These are phyloP conservation scores for Perca schrenkii DNA, from an alignment of 2,113 vertebrate species.

Conservation along the genomic window DNA sequence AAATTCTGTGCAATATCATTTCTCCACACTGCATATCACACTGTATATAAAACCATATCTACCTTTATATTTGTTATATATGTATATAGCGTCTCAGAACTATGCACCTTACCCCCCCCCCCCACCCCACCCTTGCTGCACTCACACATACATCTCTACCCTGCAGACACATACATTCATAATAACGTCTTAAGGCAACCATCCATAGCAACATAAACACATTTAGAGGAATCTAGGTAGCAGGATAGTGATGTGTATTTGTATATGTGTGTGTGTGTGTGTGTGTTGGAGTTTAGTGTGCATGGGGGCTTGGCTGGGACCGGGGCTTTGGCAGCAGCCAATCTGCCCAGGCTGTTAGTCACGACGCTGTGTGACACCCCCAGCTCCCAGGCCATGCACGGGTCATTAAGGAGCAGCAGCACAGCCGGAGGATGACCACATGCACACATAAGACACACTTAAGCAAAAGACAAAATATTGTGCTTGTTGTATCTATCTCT, in stretches of 20 bases:
- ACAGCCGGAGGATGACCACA: conserved; percentile 62
- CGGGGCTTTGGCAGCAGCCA: conserved; percentile 57
- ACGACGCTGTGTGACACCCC: conserved; percentile 69
- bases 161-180: conserved; percentile 69
- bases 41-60: too few relatives aligned
- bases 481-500: conserved; percentile 25
- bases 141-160: conserved; percentile 34
- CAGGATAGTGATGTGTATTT: conserved; percentile 44
- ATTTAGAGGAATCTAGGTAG: conserved; percentile 67
- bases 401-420: conserved; percentile 78
- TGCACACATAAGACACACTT: conserved; percentile 42
- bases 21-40: too few relatives aligned
- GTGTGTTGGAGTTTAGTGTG: conserved; percentile 21
- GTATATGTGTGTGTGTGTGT: conserved; percentile 6
- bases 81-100: too few relatives aligned
- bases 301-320: conserved; percentile 45
- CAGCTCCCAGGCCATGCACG: conserved; percentile 65
- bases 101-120: too few relatives aligned
- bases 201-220: conserved; percentile 73
- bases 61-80: too few relatives aligned
- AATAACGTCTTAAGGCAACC: conserved; percentile 70
- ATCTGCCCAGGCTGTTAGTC: conserved; percentile 77
- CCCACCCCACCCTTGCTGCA: neutral
- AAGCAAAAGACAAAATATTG: conserved; percentile 29
- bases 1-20: too few relatives aligned